phyloP scores from a whole-genome alignment of 2,113 vertebrate genomes.

The Theropithecus gelada region DNA sequence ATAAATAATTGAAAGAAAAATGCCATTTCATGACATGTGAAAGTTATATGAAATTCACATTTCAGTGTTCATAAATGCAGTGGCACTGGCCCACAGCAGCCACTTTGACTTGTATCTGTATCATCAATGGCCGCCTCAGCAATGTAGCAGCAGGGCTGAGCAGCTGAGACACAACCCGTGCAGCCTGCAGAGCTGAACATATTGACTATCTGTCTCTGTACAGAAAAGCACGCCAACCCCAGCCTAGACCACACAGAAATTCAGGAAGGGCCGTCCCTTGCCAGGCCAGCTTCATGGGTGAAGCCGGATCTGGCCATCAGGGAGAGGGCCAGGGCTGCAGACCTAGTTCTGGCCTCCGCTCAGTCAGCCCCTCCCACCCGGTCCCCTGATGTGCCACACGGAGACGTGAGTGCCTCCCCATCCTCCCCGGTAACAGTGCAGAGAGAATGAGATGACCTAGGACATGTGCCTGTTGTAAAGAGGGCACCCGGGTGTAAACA shows the following conservation, averaged over 20 bases:
- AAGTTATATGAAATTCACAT: not conserved
- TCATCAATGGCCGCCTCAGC: rapidly evolving
- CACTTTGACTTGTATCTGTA: rapidly evolving
- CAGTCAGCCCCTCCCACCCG: no score
- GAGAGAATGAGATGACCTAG: not conserved
- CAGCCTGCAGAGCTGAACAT: not conserved
- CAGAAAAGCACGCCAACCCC: no score
- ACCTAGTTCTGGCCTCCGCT: not conserved
- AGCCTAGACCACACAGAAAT: not conserved
- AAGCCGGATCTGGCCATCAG: not conserved
- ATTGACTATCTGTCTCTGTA: not conserved
- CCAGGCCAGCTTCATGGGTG: not conserved
- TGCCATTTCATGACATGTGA: rapidly evolving
- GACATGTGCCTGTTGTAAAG: not conserved
- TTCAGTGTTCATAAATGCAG: no score
- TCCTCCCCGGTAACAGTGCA: rapidly evolving
- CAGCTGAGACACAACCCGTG: not conserved
- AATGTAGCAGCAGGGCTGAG: rapidly evolving
- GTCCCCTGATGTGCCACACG: rapidly evolving
- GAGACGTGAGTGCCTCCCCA: rapidly evolving
- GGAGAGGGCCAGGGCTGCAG: not conserved
- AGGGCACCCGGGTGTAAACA: rapidly evolving
- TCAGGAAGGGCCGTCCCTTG: not conserved
- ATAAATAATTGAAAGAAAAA: not conserved
- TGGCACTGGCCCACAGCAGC: rapidly evolving